These are phyloP conservation scores for Lepetodrilus schrolli DNA, from an alignment of 2,888 invertebrate species.

Conservation along the genomic window DNA sequence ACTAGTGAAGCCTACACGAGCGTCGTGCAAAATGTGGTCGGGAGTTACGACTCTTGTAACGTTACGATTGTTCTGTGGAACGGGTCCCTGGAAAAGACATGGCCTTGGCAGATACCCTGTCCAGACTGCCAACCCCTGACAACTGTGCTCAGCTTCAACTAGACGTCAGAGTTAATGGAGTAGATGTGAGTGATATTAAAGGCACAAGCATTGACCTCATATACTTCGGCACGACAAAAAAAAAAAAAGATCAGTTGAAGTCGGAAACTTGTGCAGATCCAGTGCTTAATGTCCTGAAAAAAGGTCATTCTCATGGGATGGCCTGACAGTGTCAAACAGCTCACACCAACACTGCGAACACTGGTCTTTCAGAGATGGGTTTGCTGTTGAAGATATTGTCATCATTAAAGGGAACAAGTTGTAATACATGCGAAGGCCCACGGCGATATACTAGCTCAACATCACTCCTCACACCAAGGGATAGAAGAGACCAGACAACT, in stretches of 20 bases:
- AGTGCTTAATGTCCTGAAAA: constrained; percentile 27
- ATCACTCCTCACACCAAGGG: constrained; percentile 33
- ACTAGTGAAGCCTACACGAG: no score
- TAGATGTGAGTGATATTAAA: constrained; percentile 3
- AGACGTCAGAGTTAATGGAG: constrained; percentile 31
- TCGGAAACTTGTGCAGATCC: constrained; percentile 16
- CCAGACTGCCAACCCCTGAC: constrained; percentile 34
- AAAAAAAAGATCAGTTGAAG: constrained; percentile 10
- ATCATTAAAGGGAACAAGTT: constrained; percentile 37
- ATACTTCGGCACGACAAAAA: constrained; percentile 16
- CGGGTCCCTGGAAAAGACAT: constrained; percentile 40
- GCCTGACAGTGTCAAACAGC: constrained; percentile 18
- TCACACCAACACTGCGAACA: constrained; percentile 23
- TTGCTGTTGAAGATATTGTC: constrained; percentile 36
- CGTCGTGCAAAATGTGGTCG: no score
- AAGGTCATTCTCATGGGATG: constrained; percentile 33
- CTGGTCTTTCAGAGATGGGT: constrained; percentile 34
- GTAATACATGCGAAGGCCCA: constrained; percentile 30
- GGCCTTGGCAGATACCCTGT: constrained; percentile 39
- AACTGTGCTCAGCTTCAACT: constrained; percentile 22
- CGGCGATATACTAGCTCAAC: constrained; percentile 28
- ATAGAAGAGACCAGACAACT: constrained; percentile 33
- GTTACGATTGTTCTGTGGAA: no score
- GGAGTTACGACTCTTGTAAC: no score
- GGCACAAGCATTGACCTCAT: constrained; percentile 10